These are phyloP conservation scores for Tragelaphus imberbis DNA, from an alignment of 2,113 vertebrate genomes.

Conservation along the genomic window DNA sequence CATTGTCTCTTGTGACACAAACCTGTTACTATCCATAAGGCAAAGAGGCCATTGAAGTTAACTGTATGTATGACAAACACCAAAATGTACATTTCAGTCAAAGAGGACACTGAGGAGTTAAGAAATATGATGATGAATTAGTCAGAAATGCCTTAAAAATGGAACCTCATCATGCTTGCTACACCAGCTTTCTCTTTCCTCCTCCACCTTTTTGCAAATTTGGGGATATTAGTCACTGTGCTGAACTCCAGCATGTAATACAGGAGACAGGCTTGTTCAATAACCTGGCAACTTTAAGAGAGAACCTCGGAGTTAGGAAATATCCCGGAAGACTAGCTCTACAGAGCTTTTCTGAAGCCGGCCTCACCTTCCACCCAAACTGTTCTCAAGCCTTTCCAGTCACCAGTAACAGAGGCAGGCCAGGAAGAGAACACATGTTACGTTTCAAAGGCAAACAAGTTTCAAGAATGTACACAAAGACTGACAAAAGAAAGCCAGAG, in stretches of 20 bases:
- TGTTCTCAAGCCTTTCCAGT: not conserved
- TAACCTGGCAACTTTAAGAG: slow-evolving; percentile 26
- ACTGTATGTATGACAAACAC: not conserved
- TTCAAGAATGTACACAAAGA: slow-evolving; percentile 68
- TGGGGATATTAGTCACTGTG: slow-evolving; percentile 62
- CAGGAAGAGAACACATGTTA: slow-evolving; percentile 30
- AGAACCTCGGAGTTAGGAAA: slow-evolving; percentile 33
- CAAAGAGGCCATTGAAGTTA: not conserved
- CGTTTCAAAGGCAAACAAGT: slow-evolving; percentile 67
- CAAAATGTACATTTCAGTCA: not conserved
- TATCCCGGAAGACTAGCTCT: not conserved
- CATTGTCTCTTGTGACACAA: not conserved
- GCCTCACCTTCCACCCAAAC: slow-evolving; percentile 23
- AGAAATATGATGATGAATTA: slow-evolving; percentile 32
- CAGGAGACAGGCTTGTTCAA: slow-evolving; percentile 33
- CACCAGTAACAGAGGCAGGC: not conserved
- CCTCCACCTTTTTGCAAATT: slow-evolving; percentile 60
- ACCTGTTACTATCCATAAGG: not conserved
- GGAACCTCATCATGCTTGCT: slow-evolving; percentile 50
- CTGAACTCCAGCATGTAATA: slow-evolving; percentile 14
- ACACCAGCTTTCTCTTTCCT: slow-evolving; percentile 42
- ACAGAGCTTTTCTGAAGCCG: not conserved
- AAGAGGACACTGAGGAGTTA: not conserved
- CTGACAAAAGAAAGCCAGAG: slow-evolving; percentile 64
- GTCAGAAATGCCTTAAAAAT: slow-evolving; percentile 59